phyloP scores from a whole-genome alignment of 1,140 invertebrate genomes.

The Bombyx mandarina region DNA sequence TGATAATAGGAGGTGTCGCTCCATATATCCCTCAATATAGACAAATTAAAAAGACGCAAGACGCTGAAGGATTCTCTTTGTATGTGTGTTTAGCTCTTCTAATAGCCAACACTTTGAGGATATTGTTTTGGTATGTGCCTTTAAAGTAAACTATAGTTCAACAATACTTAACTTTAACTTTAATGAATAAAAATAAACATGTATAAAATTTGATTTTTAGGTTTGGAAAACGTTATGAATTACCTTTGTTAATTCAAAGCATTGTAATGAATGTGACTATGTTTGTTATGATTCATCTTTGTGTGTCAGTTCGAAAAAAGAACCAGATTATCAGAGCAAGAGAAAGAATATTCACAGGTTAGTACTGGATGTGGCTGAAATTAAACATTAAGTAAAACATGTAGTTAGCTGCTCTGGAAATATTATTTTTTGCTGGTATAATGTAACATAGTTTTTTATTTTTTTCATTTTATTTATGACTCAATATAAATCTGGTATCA shows the following conservation, averaged over 20 bases:
- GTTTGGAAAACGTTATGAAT: conserved; percentile 98
- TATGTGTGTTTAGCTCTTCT: conserved; percentile 96
- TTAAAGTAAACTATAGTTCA: neutral
- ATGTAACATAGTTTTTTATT: no score
- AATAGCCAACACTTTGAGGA: conserved; percentile 95
- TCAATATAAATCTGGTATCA: no score
- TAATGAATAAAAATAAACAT: neutral
- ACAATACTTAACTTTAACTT: neutral
- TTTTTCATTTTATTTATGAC: no score
- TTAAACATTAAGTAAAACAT: neutral
- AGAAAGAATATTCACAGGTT: conserved; percentile 90
- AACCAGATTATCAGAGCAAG: conserved; percentile 84
- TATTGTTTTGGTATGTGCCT: conserved; percentile 94
- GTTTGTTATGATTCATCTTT: conserved; percentile 95
- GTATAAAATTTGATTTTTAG: conserved; percentile 68
- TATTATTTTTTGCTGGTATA: neutral
- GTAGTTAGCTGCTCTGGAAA: neutral
- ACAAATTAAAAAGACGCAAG: conserved; percentile 91
- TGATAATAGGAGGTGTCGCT: conserved; percentile 92
- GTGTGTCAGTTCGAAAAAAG: conserved; percentile 88
- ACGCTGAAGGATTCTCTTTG: conserved; percentile 96
- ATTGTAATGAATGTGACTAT: conserved; percentile 97
- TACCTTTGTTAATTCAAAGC: conserved; percentile 95
- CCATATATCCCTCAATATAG: conserved; percentile 94
- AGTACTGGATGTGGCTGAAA: conserved; percentile 28